A percentile compares a stretch with the other conserved stretches of the same genome.
Conservation (phyloP, 2,888 invertebrate species). For the Heteropelma amictum region DNA sequence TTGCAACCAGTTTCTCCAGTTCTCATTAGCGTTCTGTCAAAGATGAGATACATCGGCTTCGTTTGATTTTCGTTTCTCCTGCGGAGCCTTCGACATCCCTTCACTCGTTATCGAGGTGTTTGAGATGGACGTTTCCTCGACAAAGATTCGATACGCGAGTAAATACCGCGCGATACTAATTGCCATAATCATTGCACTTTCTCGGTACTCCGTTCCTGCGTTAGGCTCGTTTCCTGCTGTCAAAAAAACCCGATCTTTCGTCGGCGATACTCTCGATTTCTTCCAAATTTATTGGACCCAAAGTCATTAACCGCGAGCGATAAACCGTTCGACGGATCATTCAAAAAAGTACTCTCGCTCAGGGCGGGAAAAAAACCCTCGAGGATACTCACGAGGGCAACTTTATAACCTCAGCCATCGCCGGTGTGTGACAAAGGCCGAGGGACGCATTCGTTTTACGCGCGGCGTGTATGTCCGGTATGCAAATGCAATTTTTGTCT, state of each 20-base stretch:
- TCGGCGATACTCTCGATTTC: too few species aligned
- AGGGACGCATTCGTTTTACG: conserved; percentile 23
- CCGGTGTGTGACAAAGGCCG: conserved; percentile 41
- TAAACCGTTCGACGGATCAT: not conserved
- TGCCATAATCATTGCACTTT: too few species aligned
- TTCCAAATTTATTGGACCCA: conserved; percentile 18
- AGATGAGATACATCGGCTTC: not conserved
- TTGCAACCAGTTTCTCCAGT: conserved; percentile 19
- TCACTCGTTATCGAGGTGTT: not conserved
- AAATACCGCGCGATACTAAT: too few species aligned
- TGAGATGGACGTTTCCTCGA: too few species aligned
- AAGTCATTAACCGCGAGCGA: conserved; percentile 7
- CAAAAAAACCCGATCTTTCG: too few species aligned
- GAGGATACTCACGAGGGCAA: conserved; percentile 46
- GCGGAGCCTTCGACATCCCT: not conserved
- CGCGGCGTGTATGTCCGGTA: conserved; percentile 62
- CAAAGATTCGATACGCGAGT: too few species aligned
- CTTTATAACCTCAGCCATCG: conserved; percentile 41
- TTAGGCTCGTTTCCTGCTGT: too few species aligned
- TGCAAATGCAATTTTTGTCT: conserved; percentile 71
- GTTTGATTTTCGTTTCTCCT: not conserved
- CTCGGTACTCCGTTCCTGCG: too few species aligned
- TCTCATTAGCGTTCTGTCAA: not conserved
- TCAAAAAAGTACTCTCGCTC: not conserved
- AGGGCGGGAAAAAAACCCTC: conserved; percentile 10